phyloP scores from a whole-genome alignment of 2,113 vertebrate genomes.

The human region GRCh38 chr18:27759001-27759500 shows the following conservation, averaged over 20 bases:
- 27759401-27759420: conserved; percentile 76
- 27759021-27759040: background rate
- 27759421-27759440: conserved; percentile 71
- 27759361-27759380: conserved; percentile 33
- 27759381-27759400: conserved; percentile 79
- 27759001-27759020: conserved; percentile 18
- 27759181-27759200: conserved; percentile 26
- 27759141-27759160: conserved; percentile 25
- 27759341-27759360: conserved; percentile 57
- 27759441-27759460: conserved; percentile 69
- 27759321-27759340: conserved; percentile 62
- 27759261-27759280: conserved; percentile 39
- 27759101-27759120: background rate
- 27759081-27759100: background rate
- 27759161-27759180: background rate
- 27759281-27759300: conserved; percentile 72
- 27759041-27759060: background rate
- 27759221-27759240: conserved; percentile 23
- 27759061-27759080: background rate
- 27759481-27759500: conserved; percentile 55
- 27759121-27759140: background rate
- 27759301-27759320: conserved; percentile 53
- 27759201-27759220: conserved; percentile 7
- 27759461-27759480: conserved; percentile 59
- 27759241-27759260: conserved; percentile 47